These are phyloP conservation scores for Mastacembelus armatus DNA, from an alignment of 2,797 vertebrate species.

Conservation along the genomic window DNA sequence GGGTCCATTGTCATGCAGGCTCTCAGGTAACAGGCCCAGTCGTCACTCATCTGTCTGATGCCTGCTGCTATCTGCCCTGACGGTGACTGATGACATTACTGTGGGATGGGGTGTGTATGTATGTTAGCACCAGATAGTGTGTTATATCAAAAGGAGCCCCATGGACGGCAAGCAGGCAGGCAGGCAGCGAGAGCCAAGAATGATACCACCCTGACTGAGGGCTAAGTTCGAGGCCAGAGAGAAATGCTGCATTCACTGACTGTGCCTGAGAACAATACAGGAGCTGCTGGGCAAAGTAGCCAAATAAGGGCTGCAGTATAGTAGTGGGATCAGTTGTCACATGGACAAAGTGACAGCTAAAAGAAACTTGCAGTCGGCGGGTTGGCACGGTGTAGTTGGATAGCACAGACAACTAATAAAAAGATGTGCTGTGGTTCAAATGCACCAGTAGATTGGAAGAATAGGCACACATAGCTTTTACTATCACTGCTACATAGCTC, in stretches of 20 bases:
- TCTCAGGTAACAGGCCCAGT: slow-evolving; percentile 73
- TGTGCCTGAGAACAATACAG: slow-evolving; percentile 52
- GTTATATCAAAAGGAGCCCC: slow-evolving; percentile 47
- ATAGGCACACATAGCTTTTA: background rate
- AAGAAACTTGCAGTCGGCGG: slow-evolving; percentile 21
- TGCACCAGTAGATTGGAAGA: slow-evolving; percentile 1
- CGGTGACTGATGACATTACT: slow-evolving; percentile 79
- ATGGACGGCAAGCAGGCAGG: slow-evolving; percentile 48
- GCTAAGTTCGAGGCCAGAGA: slow-evolving; percentile 55
- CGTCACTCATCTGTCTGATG: slow-evolving; percentile 81
- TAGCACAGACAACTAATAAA: background rate
- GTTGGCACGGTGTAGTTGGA: background rate
- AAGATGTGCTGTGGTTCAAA: background rate
- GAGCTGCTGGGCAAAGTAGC: slow-evolving; percentile 21
- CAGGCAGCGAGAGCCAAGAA: slow-evolving; percentile 59
- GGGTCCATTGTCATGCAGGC: slow-evolving; percentile 79
- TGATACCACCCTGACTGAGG: slow-evolving; percentile 67
- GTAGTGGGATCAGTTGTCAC: slow-evolving; percentile 60
- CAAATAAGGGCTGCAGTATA: slow-evolving; percentile 47
- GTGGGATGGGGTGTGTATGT: slow-evolving; percentile 46
- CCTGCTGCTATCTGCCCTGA: slow-evolving; percentile 75
- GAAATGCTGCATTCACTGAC: slow-evolving; percentile 57
- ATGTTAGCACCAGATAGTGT: slow-evolving; percentile 53
- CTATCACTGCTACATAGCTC: background rate
- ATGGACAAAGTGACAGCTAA: slow-evolving; percentile 26